Conservation (phyloP, 2,797 vertebrate species). For the Rallus crepitans region DNA sequence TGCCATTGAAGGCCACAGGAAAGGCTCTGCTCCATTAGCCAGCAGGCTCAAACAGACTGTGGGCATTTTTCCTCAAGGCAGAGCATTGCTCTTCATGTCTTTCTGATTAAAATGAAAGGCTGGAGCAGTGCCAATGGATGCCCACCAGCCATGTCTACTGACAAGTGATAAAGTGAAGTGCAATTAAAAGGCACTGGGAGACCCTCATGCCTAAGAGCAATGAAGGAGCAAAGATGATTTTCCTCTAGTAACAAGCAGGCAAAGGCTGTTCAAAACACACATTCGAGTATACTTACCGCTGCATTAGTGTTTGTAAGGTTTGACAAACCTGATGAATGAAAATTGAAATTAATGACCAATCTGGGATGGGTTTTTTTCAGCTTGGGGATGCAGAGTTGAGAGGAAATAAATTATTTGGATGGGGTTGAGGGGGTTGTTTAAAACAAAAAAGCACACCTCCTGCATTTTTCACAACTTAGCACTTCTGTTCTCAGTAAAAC, state of each 20-base stretch:
- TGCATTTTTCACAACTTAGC: background rate
- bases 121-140: background rate
- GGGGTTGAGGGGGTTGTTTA: background rate
- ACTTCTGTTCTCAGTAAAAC: background rate
- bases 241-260: background rate
- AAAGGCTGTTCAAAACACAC: background rate
- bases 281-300: background rate
- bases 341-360: background rate
- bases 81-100: background rate
- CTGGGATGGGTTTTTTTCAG: background rate
- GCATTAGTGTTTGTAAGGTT: background rate
- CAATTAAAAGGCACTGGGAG: background rate
- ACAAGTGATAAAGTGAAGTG: background rate
- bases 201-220: background rate
- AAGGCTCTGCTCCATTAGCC: fast-evolving
- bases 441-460: background rate
- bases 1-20: background rate
- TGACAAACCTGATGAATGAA: background rate
- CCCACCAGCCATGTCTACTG: background rate
- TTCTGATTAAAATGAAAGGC: background rate
- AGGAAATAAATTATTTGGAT: background rate
- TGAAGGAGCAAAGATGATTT: background rate
- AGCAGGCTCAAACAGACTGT: background rate
- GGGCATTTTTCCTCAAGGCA: background rate
- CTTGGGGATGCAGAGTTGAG: background rate